Evolutionary conservation across 2,888 invertebrate genomes (phyloP).

Genomic region (Ypsolopha scabrella): DNA sequence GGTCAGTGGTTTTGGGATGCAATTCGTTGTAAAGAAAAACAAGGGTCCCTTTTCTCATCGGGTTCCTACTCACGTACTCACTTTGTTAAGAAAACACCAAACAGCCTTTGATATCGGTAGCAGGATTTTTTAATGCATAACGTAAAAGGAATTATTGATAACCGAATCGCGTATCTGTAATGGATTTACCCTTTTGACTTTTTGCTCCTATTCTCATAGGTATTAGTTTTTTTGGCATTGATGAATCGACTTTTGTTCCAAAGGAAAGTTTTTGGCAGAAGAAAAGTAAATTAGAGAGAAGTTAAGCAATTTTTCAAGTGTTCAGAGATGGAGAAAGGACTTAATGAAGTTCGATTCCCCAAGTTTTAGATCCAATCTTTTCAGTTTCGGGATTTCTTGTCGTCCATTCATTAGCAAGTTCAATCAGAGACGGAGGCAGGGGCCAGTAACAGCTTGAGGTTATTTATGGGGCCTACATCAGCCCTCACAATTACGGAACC

Average conservation of each 20-base stretch:
- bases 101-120: slow-evolving; percentile 51
- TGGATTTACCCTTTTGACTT: slow-evolving; percentile 36
- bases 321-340: slow-evolving; percentile 6
- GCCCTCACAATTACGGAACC: slow-evolving; percentile 60
- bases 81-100: slow-evolving; percentile 64
- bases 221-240: neutral
- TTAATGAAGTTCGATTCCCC: slow-evolving; percentile 13
- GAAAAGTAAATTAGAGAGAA: slow-evolving; percentile 19
- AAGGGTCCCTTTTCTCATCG: slow-evolving; percentile 56
- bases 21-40: slow-evolving; percentile 38
- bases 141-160: slow-evolving; percentile 60
- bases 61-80: slow-evolving; percentile 54
- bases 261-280: neutral
- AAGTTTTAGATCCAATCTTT: slow-evolving; percentile 20
- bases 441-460: slow-evolving; percentile 45
- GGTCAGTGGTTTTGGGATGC: neutral
- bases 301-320: slow-evolving; percentile 50
- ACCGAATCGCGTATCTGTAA: slow-evolving; percentile 27
- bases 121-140: slow-evolving; percentile 64
- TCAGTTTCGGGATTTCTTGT: slow-evolving; percentile 63
- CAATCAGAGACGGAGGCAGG: slow-evolving; percentile 44
- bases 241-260: neutral
- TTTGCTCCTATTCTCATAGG: slow-evolving; percentile 11
- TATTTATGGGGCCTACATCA: slow-evolving; percentile 64
- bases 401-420: slow-evolving; percentile 69